A percentile compares a stretch with the other conserved stretches of the same genome.
phyloP scores from a whole-genome alignment of 2,113 vertebrate genomes.

The Megaptera novaeangliae region DNA sequence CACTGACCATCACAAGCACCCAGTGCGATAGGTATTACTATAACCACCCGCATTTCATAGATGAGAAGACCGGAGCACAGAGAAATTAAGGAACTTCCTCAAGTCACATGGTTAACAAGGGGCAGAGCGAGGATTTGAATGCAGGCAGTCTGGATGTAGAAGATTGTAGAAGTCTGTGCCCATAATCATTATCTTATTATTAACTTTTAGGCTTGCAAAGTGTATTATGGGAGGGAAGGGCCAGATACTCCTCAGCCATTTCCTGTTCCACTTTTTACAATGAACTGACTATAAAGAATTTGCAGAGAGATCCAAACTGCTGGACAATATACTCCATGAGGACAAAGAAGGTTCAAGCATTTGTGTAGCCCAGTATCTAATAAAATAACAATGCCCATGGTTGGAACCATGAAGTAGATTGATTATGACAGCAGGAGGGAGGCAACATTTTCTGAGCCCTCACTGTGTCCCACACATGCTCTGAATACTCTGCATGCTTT shows the following conservation, averaged over 20 bases:
- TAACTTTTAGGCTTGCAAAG: neutral
- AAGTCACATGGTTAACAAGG: neutral
- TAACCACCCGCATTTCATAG: neutral
- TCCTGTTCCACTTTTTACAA: neutral
- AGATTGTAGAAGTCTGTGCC: neutral
- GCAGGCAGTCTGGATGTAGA: neutral
- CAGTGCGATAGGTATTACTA: neutral
- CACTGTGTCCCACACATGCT: neutral
- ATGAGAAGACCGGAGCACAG: neutral
- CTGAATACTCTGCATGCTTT: neutral
- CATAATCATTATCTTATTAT: neutral
- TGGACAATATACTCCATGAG: neutral
- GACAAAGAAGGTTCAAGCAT: neutral
- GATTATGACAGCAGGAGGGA: neutral
- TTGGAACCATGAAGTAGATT: neutral
- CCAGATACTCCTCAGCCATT: neutral
- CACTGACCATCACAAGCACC: neutral
- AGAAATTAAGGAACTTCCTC: neutral
- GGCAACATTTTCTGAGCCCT: neutral
- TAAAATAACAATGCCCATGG: neutral
- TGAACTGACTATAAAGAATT: neutral
- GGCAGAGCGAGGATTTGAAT: neutral
- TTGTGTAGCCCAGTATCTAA: neutral
- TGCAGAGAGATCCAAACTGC: neutral
- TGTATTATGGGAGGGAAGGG: neutral